phyloP scores from a whole-genome alignment of 2,888 invertebrate species.

The Tipula lateralis region DNA sequence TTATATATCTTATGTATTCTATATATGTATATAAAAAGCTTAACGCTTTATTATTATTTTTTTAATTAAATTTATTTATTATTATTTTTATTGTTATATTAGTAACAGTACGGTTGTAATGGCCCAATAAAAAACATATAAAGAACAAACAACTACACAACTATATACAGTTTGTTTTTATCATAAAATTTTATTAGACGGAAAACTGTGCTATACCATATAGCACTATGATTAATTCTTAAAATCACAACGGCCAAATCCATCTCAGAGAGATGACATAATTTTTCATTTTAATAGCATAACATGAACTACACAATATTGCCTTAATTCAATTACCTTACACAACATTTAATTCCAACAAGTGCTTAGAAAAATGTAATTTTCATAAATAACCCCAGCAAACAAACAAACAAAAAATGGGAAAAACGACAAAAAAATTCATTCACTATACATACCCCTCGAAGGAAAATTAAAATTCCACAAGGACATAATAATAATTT shows the following conservation, averaged over 20 bases:
- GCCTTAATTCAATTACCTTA: neutral
- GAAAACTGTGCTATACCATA: neutral
- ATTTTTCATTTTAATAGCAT: neutral
- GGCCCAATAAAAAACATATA: neutral
- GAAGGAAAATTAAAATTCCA: conserved; percentile 9
- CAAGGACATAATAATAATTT: conserved; percentile 9
- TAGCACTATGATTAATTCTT: neutral
- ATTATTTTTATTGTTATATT: neutral
- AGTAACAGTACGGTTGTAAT: neutral
- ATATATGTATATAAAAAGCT: neutral
- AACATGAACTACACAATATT: neutral
- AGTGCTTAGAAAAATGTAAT: conserved; percentile 19
- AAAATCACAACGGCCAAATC: conserved; percentile 3
- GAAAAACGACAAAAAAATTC: conserved; percentile 3
- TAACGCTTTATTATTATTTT: neutral
- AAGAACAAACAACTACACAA: neutral
- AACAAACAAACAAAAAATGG: neutral
- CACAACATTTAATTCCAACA: conserved; percentile 5
- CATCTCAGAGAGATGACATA: neutral
- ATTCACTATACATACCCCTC: neutral
- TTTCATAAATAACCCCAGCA: conserved; percentile 11
- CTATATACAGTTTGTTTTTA: neutral
- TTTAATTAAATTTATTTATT: conserved; percentile 11
- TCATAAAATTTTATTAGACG: neutral
- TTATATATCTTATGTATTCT: neutral